phyloP scores from a whole-genome alignment of 1,140 invertebrate genomes.

The Carposina sasakii region DNA sequence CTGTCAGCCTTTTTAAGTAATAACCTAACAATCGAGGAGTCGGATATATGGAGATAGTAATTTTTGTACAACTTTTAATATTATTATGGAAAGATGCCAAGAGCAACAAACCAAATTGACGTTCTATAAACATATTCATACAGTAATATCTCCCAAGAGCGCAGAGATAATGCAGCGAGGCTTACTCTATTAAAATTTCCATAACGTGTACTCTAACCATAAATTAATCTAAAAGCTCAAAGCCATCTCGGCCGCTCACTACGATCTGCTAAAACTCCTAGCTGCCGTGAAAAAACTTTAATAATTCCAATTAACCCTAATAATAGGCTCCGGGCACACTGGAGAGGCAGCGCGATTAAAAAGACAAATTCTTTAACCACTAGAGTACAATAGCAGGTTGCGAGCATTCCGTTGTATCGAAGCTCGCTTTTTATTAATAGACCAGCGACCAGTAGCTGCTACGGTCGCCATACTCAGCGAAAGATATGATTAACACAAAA shows the following conservation, averaged over 20 bases:
- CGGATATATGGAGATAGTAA: too few species aligned
- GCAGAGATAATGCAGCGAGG: slow-evolving; percentile 11
- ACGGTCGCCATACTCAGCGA: slow-evolving; percentile 54
- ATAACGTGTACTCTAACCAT: slow-evolving; percentile 46
- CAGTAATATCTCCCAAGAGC: too few species aligned
- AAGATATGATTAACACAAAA: slow-evolving; percentile 69
- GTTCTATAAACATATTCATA: too few species aligned
- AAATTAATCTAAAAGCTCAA: slow-evolving; percentile 55
- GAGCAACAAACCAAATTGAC: too few species aligned
- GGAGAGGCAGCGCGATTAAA: slow-evolving; percentile 63
- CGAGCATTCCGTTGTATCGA: slow-evolving; percentile 46
- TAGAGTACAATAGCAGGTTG: slow-evolving; percentile 65
- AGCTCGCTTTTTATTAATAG: slow-evolving; percentile 64
- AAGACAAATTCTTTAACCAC: slow-evolving; percentile 69
- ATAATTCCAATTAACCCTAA: slow-evolving; percentile 72
- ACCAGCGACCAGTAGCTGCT: slow-evolving; percentile 55
- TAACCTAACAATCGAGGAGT: too few species aligned
- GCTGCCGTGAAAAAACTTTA: slow-evolving; percentile 56
- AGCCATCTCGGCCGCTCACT: slow-evolving; percentile 45
- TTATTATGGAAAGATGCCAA: too few species aligned
- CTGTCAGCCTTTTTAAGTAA: too few species aligned
- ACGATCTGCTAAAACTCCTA: slow-evolving; percentile 50
- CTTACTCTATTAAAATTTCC: slow-evolving; percentile 44
- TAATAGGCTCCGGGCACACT: slow-evolving; percentile 59
- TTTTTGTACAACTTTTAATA: too few species aligned